Percentiles rank a stretch among this genome's conserved stretches.
These are phyloP conservation scores for Tragelaphus strepsiceros DNA, from an alignment of 2,113 vertebrate genomes.

Conservation along the genomic window DNA sequence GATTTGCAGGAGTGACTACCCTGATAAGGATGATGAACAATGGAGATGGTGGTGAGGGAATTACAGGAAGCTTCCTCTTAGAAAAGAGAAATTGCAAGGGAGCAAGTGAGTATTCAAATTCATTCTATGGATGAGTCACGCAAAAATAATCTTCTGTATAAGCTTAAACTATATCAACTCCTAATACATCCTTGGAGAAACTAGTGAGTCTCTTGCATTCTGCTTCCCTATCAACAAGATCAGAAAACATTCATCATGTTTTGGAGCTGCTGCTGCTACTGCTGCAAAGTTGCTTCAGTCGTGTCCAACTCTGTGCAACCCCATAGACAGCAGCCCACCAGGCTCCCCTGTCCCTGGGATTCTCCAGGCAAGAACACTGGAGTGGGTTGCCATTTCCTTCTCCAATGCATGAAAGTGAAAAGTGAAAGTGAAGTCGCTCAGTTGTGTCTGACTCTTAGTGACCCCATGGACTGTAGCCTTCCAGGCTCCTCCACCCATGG, in stretches of 20 bases:
- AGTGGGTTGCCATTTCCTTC: too few relatives aligned
- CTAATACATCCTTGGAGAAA: not conserved
- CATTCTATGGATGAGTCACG: not conserved
- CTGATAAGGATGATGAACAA: conserved; percentile 18
- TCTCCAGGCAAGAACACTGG: too few relatives aligned
- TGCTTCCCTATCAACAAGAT: not conserved
- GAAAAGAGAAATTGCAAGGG: conserved; percentile 27
- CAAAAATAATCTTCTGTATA: not conserved
- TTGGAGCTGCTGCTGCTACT: not conserved
- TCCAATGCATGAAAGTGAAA: too few relatives aligned
- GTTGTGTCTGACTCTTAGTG: too few relatives aligned
- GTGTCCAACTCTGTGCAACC: too few relatives aligned
- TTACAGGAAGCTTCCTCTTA: not conserved
- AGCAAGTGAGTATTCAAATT: conserved; percentile 19
- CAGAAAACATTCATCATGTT: not conserved
- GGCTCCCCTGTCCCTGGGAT: too few relatives aligned
- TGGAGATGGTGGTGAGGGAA: not conserved
- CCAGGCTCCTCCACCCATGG: too few relatives aligned
- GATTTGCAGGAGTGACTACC: not conserved
- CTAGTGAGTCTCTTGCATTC: not conserved
- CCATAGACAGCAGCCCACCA: too few relatives aligned
- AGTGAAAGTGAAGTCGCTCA: too few relatives aligned
- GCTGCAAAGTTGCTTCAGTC: too few relatives aligned
- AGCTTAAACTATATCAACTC: not conserved
- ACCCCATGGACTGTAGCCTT: too few relatives aligned